These are phyloP conservation scores for Isichthys henryi DNA, from an alignment of 2,113 vertebrate genomes.

Conservation along the genomic window DNA sequence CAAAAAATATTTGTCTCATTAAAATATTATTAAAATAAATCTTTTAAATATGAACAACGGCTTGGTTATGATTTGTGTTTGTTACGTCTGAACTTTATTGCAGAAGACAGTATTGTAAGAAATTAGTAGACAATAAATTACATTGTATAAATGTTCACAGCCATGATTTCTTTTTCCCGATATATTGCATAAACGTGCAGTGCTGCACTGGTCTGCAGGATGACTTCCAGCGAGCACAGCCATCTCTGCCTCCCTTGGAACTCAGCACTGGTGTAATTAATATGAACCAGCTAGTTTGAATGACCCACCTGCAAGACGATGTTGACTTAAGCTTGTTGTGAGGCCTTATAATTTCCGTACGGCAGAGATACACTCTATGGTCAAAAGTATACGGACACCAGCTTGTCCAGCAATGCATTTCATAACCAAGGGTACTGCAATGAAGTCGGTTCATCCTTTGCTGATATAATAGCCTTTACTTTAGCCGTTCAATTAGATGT, in stretches of 20 bases:
- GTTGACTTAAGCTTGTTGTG: background rate
- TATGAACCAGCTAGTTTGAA: background rate
- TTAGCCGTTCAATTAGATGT: background rate
- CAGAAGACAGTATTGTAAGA: background rate
- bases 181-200: background rate
- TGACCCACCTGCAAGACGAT: background rate
- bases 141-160: too few species aligned
- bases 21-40: background rate
- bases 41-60: background rate
- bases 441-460: background rate
- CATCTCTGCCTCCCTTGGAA: background rate
- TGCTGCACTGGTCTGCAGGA: background rate
- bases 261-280: background rate
- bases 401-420: background rate
- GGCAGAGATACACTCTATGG: background rate
- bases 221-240: background rate
- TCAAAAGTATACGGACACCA: too few species aligned
- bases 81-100: background rate
- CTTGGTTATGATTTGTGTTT: background rate
- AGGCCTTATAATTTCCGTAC: background rate
- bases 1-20: too few species aligned
- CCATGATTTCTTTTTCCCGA: too few species aligned
- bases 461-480: background rate
- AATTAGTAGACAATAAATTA: background rate
- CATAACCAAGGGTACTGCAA: background rate